Conservation (phyloP, 2,797 vertebrate genomes). For the Bradypodion ventrale region DNA sequence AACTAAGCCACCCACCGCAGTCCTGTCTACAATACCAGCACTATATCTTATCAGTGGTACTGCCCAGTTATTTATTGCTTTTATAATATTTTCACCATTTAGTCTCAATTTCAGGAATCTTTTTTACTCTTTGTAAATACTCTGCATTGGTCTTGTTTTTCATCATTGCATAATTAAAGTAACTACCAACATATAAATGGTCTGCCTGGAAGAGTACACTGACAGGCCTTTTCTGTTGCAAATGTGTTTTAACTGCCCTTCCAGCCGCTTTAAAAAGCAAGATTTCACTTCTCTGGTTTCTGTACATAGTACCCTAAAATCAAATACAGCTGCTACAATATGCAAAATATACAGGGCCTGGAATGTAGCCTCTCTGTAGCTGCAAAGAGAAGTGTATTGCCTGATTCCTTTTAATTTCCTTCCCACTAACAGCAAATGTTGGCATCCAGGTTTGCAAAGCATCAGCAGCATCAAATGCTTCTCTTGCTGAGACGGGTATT, state of each 20-base stretch:
- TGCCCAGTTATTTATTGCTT: no score
- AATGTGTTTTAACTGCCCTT: background rate
- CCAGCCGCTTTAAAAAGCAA: background rate
- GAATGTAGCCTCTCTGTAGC: slow-evolving; percentile 29
- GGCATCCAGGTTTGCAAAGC: rapidly evolving
- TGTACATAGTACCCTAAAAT: slow-evolving; percentile 3
- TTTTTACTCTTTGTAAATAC: no score
- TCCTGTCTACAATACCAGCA: no score
- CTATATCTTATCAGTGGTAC: no score
- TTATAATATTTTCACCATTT: no score
- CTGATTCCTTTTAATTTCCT: slow-evolving; percentile 26
- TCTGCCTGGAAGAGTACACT: background rate
- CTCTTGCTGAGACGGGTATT: background rate
- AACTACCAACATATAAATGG: no score
- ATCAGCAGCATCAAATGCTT: background rate
- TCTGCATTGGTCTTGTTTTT: no score
- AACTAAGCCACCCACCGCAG: no score
- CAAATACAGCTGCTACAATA: no score
- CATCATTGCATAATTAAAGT: no score
- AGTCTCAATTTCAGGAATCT: no score
- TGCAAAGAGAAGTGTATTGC: slow-evolving; percentile 16
- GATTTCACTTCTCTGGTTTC: background rate
- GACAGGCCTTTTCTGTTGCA: background rate
- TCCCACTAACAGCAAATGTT: rapidly evolving
- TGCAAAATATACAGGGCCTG: background rate